phyloP scores from a whole-genome alignment of 2,113 vertebrate species.

The Strix uralensis region DNA sequence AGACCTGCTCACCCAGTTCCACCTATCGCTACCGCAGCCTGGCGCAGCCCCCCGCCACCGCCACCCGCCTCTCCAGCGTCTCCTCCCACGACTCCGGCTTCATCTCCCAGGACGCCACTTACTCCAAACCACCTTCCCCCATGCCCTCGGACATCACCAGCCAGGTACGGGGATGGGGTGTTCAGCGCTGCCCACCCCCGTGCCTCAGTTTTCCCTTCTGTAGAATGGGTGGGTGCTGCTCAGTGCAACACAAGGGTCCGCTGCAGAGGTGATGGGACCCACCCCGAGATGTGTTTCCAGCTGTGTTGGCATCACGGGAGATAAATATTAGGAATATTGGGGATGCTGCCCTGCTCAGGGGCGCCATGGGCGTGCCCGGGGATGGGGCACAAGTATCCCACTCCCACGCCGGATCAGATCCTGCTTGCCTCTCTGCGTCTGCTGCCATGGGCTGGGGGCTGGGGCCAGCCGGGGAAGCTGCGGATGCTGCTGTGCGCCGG shows the following conservation, averaged over 20 bases:
- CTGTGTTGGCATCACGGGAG: rapidly evolving
- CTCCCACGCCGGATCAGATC: rapidly evolving
- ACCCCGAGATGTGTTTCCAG: not conserved
- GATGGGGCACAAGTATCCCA: too few relatives aligned
- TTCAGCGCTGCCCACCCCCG: not conserved
- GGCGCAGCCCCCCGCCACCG: constrained; percentile 85
- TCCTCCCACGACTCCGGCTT: constrained; percentile 98
- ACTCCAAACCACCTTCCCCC: constrained; percentile 96
- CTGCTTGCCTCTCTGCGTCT: rapidly evolving
- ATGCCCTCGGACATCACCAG: constrained; percentile 98
- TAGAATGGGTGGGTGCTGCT: not conserved
- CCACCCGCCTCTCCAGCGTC: constrained; percentile 93
- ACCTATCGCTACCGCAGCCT: constrained; percentile 94
- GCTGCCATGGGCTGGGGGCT: not conserved
- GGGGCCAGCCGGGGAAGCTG: not conserved
- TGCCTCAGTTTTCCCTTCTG: not conserved
- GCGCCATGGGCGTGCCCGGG: not conserved
- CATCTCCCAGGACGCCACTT: constrained; percentile 91
- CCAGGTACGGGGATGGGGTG: constrained; percentile 78
- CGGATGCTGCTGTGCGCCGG: not conserved
- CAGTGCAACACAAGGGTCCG: not conserved
- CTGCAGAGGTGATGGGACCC: not conserved
- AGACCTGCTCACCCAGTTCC: constrained; percentile 86
- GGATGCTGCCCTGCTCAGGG: not conserved
- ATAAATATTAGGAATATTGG: not conserved